Conservation (phyloP, 2,888 invertebrate species). For the Neocrepidodera transversa region DNA sequence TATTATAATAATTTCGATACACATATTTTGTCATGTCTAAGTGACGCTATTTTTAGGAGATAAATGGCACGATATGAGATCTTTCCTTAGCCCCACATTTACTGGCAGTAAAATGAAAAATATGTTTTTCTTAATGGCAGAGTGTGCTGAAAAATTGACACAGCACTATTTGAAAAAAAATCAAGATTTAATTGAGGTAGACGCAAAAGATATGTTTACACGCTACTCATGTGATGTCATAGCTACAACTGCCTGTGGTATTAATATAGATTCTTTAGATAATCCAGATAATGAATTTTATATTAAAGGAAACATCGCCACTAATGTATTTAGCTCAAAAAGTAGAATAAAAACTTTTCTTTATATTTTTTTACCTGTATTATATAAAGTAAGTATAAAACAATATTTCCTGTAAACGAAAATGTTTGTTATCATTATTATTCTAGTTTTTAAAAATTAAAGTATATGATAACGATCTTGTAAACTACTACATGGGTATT, state of each 20-base stretch:
- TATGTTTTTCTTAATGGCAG: slow-evolving; percentile 42
- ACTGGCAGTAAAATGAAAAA: slow-evolving; percentile 52
- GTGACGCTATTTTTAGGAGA: slow-evolving; percentile 36
- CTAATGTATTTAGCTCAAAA: slow-evolving; percentile 49
- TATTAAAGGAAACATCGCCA: slow-evolving; percentile 61
- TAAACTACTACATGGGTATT: slow-evolving; percentile 42
- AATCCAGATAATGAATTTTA: slow-evolving; percentile 66
- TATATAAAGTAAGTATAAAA: slow-evolving; percentile 29
- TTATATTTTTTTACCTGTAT: slow-evolving; percentile 19
- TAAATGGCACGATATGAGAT: slow-evolving; percentile 57
- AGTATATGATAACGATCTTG: neutral
- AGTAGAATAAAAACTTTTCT: slow-evolving; percentile 22
- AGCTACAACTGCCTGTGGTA: slow-evolving; percentile 55
- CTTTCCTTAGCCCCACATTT: slow-evolving; percentile 57
- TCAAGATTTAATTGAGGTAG: slow-evolving; percentile 50
- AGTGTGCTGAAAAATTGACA: slow-evolving; percentile 20
- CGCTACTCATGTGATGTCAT: slow-evolving; percentile 63
- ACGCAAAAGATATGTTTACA: slow-evolving; percentile 59
- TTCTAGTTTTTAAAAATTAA: neutral
- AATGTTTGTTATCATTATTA: no score
- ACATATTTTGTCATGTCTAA: no score
- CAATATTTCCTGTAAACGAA: no score
- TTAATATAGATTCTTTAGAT: slow-evolving; percentile 62
- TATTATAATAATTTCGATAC: no score
- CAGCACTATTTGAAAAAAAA: slow-evolving; percentile 30